Evolutionary conservation across 2,113 vertebrate genomes (phyloP).

Genomic region (Aptenodytes forsteri): DNA sequence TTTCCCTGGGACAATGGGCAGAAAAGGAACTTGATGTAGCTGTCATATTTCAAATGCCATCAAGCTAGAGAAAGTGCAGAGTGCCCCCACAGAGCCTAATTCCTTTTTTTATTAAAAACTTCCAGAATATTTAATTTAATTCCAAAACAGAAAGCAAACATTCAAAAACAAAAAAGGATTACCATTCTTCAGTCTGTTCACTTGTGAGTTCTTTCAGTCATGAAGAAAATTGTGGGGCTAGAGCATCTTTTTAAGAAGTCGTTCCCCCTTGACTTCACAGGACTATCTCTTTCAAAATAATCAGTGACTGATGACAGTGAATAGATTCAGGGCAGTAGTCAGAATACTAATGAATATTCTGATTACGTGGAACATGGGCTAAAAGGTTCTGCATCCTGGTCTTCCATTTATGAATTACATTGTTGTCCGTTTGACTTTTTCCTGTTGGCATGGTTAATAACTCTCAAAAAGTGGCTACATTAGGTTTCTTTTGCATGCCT

Average conservation of each 20-base stretch:
- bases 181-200: background rate
- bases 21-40: background rate
- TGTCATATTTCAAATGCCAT: background rate
- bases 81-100: background rate
- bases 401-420: background rate
- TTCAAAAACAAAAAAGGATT: background rate
- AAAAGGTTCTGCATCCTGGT: background rate
- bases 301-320: background rate
- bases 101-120: background rate
- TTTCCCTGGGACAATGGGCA: background rate
- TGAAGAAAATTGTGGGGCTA: background rate
- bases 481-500: background rate
- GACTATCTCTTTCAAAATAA: background rate
- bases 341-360: slow-evolving; percentile 5
- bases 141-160: background rate
- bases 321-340: background rate
- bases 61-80: background rate
- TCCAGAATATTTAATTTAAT: background rate
- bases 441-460: background rate
- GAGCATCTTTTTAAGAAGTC: background rate
- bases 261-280: background rate
- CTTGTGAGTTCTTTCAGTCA: background rate
- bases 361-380: background rate
- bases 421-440: background rate
- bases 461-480: background rate